Evolutionary conservation across 1,140 invertebrate genomes (phyloP).

Genomic region (Sycophaga agraensis): DNA sequence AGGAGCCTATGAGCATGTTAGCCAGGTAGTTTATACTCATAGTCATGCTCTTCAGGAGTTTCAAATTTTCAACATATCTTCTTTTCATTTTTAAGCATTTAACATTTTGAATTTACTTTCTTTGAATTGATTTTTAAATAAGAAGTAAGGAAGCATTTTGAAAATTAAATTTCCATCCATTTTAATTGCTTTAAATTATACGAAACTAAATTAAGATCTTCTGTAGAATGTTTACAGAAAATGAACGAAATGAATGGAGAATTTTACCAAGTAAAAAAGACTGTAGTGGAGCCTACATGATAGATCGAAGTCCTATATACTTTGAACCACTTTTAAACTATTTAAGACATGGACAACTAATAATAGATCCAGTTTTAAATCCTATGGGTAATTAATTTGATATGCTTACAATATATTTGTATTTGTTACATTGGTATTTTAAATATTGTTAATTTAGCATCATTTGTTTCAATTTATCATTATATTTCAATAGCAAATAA

Average conservation of each 20-base stretch:
- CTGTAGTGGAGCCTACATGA: constrained; percentile 83
- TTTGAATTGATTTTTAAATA: background rate
- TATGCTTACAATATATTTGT: too few species aligned
- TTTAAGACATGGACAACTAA: constrained; percentile 89
- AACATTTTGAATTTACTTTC: background rate
- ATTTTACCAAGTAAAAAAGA: constrained; percentile 77
- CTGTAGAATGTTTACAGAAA: constrained; percentile 75
- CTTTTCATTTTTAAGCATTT: background rate
- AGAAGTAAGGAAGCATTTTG: background rate
- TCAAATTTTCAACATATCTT: too few species aligned
- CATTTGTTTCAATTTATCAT: too few species aligned
- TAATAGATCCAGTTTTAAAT: constrained; percentile 87
- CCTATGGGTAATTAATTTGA: constrained; percentile 68
- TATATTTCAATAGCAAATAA: too few species aligned
- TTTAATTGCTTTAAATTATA: background rate
- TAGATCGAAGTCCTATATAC: constrained; percentile 94
- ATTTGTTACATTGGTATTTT: too few species aligned
- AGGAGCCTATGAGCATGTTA: constrained; percentile 86
- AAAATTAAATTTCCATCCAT: background rate
- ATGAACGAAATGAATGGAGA: constrained; percentile 63
- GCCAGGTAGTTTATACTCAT: constrained; percentile 62
- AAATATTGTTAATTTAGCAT: too few species aligned
- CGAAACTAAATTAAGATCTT: background rate
- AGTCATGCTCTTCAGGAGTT: too few species aligned
- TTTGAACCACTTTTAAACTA: constrained; percentile 98